Evolutionary conservation across 1,140 invertebrate genomes (phyloP).

Genomic region (Atta texana): DNA sequence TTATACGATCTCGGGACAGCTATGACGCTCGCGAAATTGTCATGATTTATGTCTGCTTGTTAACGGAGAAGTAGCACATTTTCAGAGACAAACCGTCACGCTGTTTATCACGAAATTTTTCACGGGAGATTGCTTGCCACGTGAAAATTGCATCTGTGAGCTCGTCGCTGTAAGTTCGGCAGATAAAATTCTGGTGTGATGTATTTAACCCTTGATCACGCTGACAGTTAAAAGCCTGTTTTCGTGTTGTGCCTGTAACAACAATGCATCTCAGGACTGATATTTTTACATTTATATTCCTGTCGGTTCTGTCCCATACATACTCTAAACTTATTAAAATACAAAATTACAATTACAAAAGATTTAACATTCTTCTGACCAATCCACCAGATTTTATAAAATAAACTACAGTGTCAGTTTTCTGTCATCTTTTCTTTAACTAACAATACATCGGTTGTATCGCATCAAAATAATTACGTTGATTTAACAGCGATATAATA

Average conservation of each 20-base stretch:
- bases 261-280: background rate
- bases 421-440: background rate
- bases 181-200: slow-evolving; percentile 11
- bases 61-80: background rate
- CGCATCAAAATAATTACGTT: slow-evolving; percentile 14
- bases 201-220: no score
- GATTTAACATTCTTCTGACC: background rate
- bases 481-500: background rate
- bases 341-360: background rate
- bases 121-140: slow-evolving; percentile 14
- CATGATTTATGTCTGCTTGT: slow-evolving; percentile 8
- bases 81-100: background rate
- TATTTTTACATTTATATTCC: background rate
- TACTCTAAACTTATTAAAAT: background rate
- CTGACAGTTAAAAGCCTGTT: background rate
- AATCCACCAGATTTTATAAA: background rate
- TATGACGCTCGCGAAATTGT: background rate
- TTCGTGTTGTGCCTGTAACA: background rate
- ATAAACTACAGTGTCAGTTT: background rate
- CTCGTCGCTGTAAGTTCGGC: background rate
- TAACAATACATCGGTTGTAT: background rate
- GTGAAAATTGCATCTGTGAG: background rate
- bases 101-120: slow-evolving; percentile 12
- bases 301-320: background rate
- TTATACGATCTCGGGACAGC: slow-evolving; percentile 6